A percentile compares a stretch with the other conserved stretches of the same genome.
Conservation (phyloP, 1,140 invertebrate genomes). For the Magallana ariakensis region DNA sequence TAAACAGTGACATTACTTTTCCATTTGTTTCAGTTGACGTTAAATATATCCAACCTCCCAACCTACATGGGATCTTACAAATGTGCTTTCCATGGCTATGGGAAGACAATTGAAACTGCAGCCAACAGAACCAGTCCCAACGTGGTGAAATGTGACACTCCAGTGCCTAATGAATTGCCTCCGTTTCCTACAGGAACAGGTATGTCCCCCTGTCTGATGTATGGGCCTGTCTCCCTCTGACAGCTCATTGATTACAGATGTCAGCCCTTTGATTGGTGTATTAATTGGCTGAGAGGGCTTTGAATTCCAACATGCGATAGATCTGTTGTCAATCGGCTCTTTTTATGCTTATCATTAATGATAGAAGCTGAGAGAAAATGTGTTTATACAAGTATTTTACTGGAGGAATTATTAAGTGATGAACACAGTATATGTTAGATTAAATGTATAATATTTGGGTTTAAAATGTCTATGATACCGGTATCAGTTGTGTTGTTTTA, state of each 20-base stretch:
- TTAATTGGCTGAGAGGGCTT: not conserved
- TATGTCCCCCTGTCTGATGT: conserved; percentile 70
- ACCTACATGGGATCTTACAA: conserved; percentile 87
- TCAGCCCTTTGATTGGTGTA: not conserved
- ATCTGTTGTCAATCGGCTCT: not conserved
- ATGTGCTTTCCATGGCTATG: conserved; percentile 95
- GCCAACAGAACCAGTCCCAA: conserved; percentile 90
- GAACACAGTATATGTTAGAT: not conserved
- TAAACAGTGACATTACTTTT: not conserved
- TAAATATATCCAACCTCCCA: conserved; percentile 68
- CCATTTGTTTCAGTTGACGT: conserved; percentile 58
- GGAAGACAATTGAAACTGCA: conserved; percentile 85
- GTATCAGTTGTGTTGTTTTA: no score
- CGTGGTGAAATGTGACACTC: conserved; percentile 90
- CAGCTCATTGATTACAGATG: not conserved
- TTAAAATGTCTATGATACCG: no score
- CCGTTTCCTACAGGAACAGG: conserved; percentile 92
- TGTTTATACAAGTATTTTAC: not conserved
- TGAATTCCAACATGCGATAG: not conserved
- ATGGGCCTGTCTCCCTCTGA: no score
- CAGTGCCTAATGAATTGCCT: conserved; percentile 93
- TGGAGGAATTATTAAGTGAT: not conserved
- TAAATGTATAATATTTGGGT: no score
- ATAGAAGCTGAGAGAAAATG: no score
- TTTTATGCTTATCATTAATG: not conserved